These are phyloP conservation scores for Trichonephila clavipes DNA, from an alignment of 1,140 invertebrate genomes.

Conservation along the genomic window DNA sequence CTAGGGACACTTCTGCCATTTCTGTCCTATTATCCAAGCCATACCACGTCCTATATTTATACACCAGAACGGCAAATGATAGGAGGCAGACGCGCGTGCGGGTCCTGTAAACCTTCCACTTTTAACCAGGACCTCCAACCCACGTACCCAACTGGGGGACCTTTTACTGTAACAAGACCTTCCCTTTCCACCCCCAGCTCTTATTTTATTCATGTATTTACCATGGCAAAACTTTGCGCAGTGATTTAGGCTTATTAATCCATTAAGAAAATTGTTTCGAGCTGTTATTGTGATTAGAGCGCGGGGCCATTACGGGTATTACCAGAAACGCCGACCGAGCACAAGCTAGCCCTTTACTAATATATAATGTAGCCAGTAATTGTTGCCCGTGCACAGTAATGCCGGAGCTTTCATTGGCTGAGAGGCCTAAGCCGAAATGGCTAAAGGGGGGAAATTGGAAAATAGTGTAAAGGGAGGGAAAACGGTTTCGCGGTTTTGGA, in stretches of 20 bases:
- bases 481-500: slow-evolving; percentile 64
- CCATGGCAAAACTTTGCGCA: slow-evolving; percentile 68
- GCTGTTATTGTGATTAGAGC: slow-evolving; percentile 75
- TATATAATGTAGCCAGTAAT: slow-evolving; percentile 75
- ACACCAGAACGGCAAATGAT: background rate
- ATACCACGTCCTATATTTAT: slow-evolving; percentile 4
- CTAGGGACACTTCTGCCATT: background rate
- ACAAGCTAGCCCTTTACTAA: slow-evolving; percentile 56
- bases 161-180: slow-evolving; percentile 44
- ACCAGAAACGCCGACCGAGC: slow-evolving; percentile 4
- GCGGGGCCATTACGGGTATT: slow-evolving; percentile 67
- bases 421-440: slow-evolving; percentile 41
- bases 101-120: slow-evolving; percentile 20
- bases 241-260: slow-evolving; percentile 76
- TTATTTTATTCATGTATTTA: slow-evolving; percentile 74
- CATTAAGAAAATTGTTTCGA: slow-evolving; percentile 76
- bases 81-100: slow-evolving; percentile 1
- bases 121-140: slow-evolving; percentile 29
- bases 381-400: slow-evolving; percentile 63
- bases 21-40: background rate
- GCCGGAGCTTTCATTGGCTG: slow-evolving; percentile 55
- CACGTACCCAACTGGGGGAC: slow-evolving; percentile 13
- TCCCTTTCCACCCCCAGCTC: background rate
- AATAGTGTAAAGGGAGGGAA: slow-evolving; percentile 15
- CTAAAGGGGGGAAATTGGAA: slow-evolving; percentile 53